Evolutionary conservation across 2,888 invertebrate genomes (phyloP), one percentile per base, ranked within the genome.

Genomic region (Plemyria rubiginata): DNA sequence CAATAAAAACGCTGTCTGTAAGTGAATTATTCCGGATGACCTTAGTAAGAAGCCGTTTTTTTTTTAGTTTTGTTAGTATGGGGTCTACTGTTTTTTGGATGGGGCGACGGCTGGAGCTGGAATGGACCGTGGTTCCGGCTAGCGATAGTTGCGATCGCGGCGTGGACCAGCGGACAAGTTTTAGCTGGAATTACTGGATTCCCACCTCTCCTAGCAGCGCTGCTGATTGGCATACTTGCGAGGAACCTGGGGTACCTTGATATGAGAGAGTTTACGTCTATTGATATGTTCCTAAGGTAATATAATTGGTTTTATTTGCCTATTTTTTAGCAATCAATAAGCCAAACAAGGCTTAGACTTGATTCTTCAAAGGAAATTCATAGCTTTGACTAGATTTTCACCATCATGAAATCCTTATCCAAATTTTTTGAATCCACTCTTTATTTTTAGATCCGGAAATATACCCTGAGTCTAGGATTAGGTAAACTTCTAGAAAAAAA

Each of bases 201-300:
- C 15, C 92, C 92, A 1, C 86, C 89, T 0, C 75, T 87, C 0
- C 66, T 92, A 1, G 92, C 88, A 12, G 88, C 89, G 0, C 67
- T 92, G 1, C 65, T 88, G 2, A 86, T 82, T 0, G 92, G 92
- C 12, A 88, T 92, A 43, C 71, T 86, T 0, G 90, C 88, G 0
- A 79, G 88, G 13, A 80, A 91, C 59, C 61, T 89, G 0, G 85
- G 80, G 1, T 82, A 87, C 15, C 79, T 92, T 0, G 86, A 91
- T 46, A 92, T 92, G 88, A 72, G 87, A 54, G 70, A 86, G 1
- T 84, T 84, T 59, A 79, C 81, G 1, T 74, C 86, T 5, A 72
- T 91, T 13, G 92, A 92, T 63, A 69, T 72, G 12, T 87, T 89
- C 72, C 76, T 92, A 67, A 87, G 92, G 92, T 92, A 75, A 32